Evolutionary conservation across 2,888 invertebrate species (phyloP), one percentile per base, ranked within the genome.

Genomic region (Drosophila macrospina): DNA sequence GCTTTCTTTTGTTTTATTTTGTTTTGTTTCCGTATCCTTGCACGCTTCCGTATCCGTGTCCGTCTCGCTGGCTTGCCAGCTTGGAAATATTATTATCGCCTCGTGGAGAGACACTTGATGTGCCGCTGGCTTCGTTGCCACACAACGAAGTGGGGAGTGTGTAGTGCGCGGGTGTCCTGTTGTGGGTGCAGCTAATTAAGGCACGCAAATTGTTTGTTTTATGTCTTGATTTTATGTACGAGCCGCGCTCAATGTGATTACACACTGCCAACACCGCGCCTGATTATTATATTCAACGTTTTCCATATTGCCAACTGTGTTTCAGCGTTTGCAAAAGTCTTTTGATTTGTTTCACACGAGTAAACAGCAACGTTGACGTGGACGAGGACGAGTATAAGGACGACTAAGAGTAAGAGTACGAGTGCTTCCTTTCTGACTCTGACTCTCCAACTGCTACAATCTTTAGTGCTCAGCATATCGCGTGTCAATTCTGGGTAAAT

Each of bases 401-500:
- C n/a, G n/a, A n/a, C n/a, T n/a, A n/a, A n/a, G n/a, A n/a, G n/a
- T n/a, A n/a, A n/a, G n/a, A n/a, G n/a, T n/a, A n/a, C n/a, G n/a
- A n/a, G n/a, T n/a, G n/a, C 26, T 47, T 54, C 1, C 34, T 52
- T 55, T 34, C 2, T 28, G 6, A 6, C 28, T 8, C 7, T 6
- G 42, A 36, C 13, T 51, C 50, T 39, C 34, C 37, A 16, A 44
- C 68, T 47, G 15, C 45, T 28, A 8, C 41, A 5, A n/a, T 32
- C 32, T 3, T 16, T 7, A 11, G 10, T 13, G 5, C 20, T 78
- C 82, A 78, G 88, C 82, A 86, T 82, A 86, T 86, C 79, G 85
- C 85, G 85, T 86, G 85, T 88, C 85, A 86, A 88, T 86, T 86
- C 79, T 79, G 80, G 88, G 83, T 71, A 86, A 83, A 86, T 86